Conservation (phyloP, 2,113 vertebrate genomes). For the Genyomyrus donnyi region DNA sequence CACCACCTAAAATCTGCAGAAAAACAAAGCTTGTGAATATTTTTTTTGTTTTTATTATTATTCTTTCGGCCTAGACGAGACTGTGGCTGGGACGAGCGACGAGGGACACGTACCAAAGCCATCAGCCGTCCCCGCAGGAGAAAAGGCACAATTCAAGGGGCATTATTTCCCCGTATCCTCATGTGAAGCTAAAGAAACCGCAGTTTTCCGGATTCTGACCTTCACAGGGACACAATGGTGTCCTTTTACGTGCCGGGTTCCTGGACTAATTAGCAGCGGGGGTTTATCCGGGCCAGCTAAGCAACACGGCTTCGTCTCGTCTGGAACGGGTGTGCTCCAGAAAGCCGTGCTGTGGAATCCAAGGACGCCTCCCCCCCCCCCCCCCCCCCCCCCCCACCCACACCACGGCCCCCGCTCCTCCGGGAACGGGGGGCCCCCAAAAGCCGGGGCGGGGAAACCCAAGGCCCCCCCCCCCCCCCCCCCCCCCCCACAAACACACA, state of each 20-base stretch:
- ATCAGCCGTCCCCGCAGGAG: not conserved
- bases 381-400: not conserved
- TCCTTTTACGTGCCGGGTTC: conserved; percentile 11
- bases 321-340: not conserved
- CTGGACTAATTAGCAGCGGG: conserved; percentile 18
- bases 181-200: conserved; percentile 1
- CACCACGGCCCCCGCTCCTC: too few relatives aligned
- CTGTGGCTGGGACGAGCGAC: not conserved
- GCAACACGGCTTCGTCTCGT: not conserved
- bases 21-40: not conserved
- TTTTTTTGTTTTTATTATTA: not conserved
- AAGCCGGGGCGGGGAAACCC: too few relatives aligned
- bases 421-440: too few relatives aligned
- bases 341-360: conserved; percentile 13
- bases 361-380: conserved; percentile 13
- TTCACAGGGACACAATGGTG: conserved; percentile 11
- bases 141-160: not conserved
- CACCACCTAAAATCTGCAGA: not conserved
- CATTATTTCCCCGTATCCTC: conserved; percentile 2
- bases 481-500: not conserved
- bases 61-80: not conserved
- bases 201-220: conserved; percentile 17
- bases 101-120: not conserved
- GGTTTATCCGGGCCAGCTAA: conserved; percentile 6
- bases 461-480: not conserved